Evolutionary conservation across 2,797 vertebrate species (phyloP).

Genomic region (Neoniphon sammara): DNA sequence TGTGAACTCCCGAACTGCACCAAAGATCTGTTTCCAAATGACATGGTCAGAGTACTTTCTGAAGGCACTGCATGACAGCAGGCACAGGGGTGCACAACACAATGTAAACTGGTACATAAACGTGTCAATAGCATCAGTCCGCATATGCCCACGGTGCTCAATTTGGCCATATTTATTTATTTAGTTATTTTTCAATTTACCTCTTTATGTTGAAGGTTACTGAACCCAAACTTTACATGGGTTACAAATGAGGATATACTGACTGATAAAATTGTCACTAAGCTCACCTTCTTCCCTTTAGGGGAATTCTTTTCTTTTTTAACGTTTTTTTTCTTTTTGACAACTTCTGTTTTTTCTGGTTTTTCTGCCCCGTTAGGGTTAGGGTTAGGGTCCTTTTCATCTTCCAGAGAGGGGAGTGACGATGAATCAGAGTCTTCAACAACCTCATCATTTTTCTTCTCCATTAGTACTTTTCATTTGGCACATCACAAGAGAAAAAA

Average conservation of each 20-base stretch:
- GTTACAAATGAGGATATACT: neutral
- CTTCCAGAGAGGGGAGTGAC: constrained; percentile 78
- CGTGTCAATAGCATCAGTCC: too few relatives aligned
- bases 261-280: neutral
- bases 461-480: constrained; percentile 36
- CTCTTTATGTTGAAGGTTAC: neutral
- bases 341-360: constrained; percentile 21
- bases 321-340: constrained; percentile 49
- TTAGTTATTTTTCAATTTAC: too few relatives aligned
- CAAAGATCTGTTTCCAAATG: too few relatives aligned
- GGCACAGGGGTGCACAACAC: too few relatives aligned
- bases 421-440: constrained; percentile 77
- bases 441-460: constrained; percentile 29
- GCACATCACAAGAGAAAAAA: constrained; percentile 15
- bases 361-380: too few relatives aligned
- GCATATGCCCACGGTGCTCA: too few relatives aligned
- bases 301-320: constrained; percentile 22
- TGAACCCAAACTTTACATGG: neutral
- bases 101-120: too few relatives aligned
- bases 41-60: too few relatives aligned
- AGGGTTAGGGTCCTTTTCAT: too few relatives aligned
- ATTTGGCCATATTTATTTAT: too few relatives aligned
- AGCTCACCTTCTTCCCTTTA: constrained; percentile 64
- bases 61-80: too few relatives aligned
- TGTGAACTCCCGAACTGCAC: too few relatives aligned